phyloP scores from a whole-genome alignment of 1,140 invertebrate species.

The Ooceraea biroi region DNA sequence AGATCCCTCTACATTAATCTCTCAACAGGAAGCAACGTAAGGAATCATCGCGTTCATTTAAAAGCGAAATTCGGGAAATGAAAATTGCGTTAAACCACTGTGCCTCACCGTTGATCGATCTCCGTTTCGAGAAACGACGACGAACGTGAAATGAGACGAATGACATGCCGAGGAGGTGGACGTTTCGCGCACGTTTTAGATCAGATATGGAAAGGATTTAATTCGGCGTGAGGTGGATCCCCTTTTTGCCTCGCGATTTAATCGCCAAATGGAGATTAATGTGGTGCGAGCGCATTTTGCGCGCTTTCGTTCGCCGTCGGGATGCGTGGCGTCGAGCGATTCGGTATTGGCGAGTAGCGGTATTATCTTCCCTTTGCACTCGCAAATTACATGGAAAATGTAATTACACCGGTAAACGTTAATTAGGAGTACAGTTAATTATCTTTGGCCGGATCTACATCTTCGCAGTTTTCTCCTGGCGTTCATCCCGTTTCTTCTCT shows the following conservation, averaged over 20 bases:
- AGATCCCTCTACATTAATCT: neutral
- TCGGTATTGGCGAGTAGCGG: constrained; percentile 56
- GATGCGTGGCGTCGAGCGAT: constrained; percentile 37
- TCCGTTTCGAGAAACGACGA: constrained; percentile 12
- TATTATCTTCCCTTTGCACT: constrained; percentile 40
- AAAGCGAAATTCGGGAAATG: constrained; percentile 14
- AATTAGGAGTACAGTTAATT: constrained; percentile 71
- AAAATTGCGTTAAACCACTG: constrained; percentile 8
- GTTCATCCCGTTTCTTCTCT: neutral
- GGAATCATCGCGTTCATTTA: neutral
- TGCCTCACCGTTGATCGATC: constrained; percentile 33
- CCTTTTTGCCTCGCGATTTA: constrained; percentile 35
- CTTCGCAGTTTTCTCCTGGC: constrained; percentile 9
- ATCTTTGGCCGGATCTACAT: constrained; percentile 41
- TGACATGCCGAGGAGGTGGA: constrained; percentile 40
- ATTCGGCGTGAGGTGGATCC: constrained; percentile 48
- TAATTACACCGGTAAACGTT: constrained; percentile 69
- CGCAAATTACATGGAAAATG: constrained; percentile 47
- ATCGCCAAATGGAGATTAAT: constrained; percentile 58
- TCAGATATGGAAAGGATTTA: constrained; percentile 54
- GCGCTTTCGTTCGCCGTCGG: constrained; percentile 35
- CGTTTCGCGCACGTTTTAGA: constrained; percentile 39
- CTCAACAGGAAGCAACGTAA: neutral
- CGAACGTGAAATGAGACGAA: constrained; percentile 44
- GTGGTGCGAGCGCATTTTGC: constrained; percentile 46